Conservation (phyloP, 2,113 vertebrate species). For the Cercopithecus mona region DNA sequence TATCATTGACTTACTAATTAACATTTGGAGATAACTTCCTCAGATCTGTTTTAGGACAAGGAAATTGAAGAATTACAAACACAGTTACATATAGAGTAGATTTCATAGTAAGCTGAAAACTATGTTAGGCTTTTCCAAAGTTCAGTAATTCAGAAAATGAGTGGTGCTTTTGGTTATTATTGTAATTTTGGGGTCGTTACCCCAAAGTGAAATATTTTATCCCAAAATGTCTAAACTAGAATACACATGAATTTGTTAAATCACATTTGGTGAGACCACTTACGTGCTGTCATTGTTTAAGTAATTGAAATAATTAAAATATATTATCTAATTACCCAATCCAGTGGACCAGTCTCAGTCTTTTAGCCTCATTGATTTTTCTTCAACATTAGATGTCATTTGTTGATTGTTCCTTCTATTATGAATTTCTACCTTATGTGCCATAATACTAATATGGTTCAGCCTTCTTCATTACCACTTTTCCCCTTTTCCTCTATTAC, state of each 20-base stretch:
- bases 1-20: not conserved
- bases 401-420: not conserved
- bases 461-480: not conserved
- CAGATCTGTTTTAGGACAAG: not conserved
- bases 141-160: constrained; percentile 15
- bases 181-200: not conserved
- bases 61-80: not conserved
- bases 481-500: not conserved
- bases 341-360: not conserved
- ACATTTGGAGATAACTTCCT: not conserved
- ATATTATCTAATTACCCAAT: not conserved
- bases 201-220: not conserved
- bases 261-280: not conserved
- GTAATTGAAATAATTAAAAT: constrained; percentile 21
- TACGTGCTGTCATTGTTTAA: not conserved
- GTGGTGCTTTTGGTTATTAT: not conserved
- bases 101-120: not conserved
- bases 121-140: not conserved
- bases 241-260: not conserved
- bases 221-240: not conserved
- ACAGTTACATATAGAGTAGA: not conserved
- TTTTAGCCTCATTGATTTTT: not conserved
- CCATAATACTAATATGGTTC: not conserved
- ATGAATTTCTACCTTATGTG: not conserved
- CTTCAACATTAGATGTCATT: not conserved